These are phyloP conservation scores for Alligator mississippiensis DNA, from an alignment of 2,113 vertebrate genomes.

Conservation along the genomic window DNA sequence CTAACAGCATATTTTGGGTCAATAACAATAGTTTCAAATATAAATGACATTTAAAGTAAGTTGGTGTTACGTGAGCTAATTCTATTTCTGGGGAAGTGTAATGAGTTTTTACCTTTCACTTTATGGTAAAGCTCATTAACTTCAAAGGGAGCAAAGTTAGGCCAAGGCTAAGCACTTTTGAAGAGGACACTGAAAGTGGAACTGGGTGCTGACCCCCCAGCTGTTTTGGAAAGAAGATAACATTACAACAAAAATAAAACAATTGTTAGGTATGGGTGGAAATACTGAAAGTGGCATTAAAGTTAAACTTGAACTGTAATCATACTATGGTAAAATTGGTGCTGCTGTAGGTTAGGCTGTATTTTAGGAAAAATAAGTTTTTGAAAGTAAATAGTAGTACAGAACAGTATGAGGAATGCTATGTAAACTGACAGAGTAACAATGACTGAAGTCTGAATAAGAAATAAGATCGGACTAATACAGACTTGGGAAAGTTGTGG, in stretches of 20 bases:
- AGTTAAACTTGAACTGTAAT: not conserved
- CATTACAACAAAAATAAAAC: not conserved
- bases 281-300: slow-evolving; percentile 15
- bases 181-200: slow-evolving; percentile 2
- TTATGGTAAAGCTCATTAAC: not conserved
- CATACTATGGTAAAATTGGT: not conserved
- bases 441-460: slow-evolving; percentile 26
- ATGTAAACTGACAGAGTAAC: not conserved
- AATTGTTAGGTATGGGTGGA: slow-evolving; percentile 36
- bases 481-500: not conserved
- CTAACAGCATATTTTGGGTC: slow-evolving; percentile 2
- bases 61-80: not conserved
- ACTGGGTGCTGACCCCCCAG: slow-evolving; percentile 36
- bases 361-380: not conserved
- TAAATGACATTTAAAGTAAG: not conserved
- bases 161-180: slow-evolving; percentile 18
- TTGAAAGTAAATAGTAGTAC: not conserved
- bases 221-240: slow-evolving; percentile 51
- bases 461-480: not conserved
- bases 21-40: slow-evolving; percentile 13
- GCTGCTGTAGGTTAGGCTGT: not conserved
- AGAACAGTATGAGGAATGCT: slow-evolving; percentile 38
- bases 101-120: not conserved
- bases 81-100: not conserved
- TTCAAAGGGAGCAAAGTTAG: slow-evolving; percentile 1